A percentile compares a stretch with the other conserved stretches of the same genome.
Evolutionary conservation across 1,140 invertebrate genomes (phyloP).

Genomic region (Latrodectus geometricus): DNA sequence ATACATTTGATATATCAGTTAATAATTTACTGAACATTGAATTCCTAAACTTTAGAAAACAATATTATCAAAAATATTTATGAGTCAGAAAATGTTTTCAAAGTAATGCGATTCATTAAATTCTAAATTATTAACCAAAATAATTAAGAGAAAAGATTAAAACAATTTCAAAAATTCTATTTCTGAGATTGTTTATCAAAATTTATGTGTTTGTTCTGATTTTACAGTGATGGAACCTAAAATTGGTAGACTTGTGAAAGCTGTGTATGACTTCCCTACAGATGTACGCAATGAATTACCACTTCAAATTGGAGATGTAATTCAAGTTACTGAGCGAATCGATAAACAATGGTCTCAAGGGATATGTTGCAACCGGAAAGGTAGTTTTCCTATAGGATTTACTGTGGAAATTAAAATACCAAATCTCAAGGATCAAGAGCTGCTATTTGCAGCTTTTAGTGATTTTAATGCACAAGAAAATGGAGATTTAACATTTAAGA

Average conservation of each 20-base stretch:
- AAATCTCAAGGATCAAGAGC: constrained; percentile 4
- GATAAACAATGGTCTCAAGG: constrained; percentile 64
- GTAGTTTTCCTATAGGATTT: constrained; percentile 62
- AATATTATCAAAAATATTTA: too few species aligned
- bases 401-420: constrained; percentile 58
- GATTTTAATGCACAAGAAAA: constrained; percentile 62
- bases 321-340: constrained; percentile 58
- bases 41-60: too few species aligned
- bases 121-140: too few species aligned
- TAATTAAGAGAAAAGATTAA: too few species aligned
- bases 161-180: too few species aligned
- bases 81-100: too few species aligned
- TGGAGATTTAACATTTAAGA: constrained; percentile 62
- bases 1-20: too few species aligned
- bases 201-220: too few species aligned
- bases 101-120: too few species aligned
- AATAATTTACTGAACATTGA: too few species aligned
- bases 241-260: constrained; percentile 51
- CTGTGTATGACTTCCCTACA: constrained; percentile 61
- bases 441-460: constrained; percentile 59
- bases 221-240: constrained; percentile 32
- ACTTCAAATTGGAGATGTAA: constrained; percentile 52
- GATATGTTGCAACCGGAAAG: constrained; percentile 33
- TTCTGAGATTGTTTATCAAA: too few species aligned
- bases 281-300: constrained; percentile 62